Conservation (phyloP, 2,797 vertebrate genomes). For the Todus mexicanus region DNA sequence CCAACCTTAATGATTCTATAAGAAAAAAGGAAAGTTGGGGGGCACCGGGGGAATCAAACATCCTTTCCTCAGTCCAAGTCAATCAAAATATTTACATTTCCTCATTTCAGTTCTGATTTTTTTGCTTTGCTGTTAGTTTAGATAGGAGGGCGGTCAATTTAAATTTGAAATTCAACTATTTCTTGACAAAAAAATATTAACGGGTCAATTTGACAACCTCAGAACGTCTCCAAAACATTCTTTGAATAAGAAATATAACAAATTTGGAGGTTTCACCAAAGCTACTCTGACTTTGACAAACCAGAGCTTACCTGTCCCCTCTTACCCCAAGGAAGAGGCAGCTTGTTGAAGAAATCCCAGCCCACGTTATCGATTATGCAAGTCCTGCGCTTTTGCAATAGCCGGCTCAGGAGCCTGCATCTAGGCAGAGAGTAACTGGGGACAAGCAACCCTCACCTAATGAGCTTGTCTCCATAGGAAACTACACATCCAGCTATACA, state of each 20-base stretch:
- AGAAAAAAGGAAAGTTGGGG: too few relatives aligned
- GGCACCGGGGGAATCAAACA: too few relatives aligned
- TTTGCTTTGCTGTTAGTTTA: not conserved
- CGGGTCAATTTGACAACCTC: not conserved
- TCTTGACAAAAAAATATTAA: not conserved
- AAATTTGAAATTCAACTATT: not conserved
- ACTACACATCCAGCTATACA: not conserved
- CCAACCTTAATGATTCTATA: too few relatives aligned
- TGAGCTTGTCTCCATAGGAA: not conserved
- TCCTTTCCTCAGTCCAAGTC: not conserved
- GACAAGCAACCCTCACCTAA: not conserved
- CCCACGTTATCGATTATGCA: not conserved
- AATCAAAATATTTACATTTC: not conserved
- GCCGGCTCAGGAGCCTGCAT: not conserved
- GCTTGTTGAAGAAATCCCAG: not conserved
- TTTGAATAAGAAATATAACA: not conserved
- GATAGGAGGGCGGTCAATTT: not conserved
- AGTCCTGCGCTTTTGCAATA: not conserved
- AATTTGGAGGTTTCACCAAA: not conserved
- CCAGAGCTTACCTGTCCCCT: not conserved
- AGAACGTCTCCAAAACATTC: not conserved
- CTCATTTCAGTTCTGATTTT: not conserved
- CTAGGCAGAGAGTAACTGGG: not conserved
- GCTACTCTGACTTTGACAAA: not conserved
- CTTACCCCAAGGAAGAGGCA: not conserved